Base-by-base conservation (phyloP, 2,888 invertebrate species). In the Elaeidobius kamerunicus region DNA sequence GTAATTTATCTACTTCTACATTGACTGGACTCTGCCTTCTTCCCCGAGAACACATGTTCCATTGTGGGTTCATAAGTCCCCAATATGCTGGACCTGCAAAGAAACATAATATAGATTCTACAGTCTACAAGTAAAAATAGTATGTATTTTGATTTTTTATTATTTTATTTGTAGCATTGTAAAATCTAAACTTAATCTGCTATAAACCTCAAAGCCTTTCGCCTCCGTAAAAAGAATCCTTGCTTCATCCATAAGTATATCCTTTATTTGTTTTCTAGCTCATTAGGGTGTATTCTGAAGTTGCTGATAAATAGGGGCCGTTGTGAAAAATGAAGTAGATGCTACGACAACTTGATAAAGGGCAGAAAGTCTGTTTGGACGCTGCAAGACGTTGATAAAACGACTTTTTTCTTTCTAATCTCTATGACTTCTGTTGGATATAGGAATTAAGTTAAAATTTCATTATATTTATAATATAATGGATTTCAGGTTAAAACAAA, bases 51-150 rank as follows among this genome's bases (percentile, higher is more conserved):
- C 98, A 98, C 82, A 98, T 86, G 69, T 88, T 88, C 98, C 98
- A 98, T 73, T 96, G 94, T 11, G 94, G 93, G 78, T 97, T 97
- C 77, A 97, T 91, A 63, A 95, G 82, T 52, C 98, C 97, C 98
- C 98, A 98, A 78, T 95, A 97, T 51, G 91, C 89, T 41, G 97
- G 96, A 76, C 98, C 98, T 94, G 79, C 2, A 76, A 77, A 57
- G 64, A 63, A 14, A 16, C 28, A 32, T 16, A 27, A 28, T 20
- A 9, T n/a, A n/a, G 9, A 19, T 1, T 18, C 2, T 38, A 18
- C 20, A 20, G 18, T 11, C 12, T 18, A 5, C 18, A 12, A 3
- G 2, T 34, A 15, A 34, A 15, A 15, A 2, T 14, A 34, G 4
- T 15, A 34, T 14, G 9, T 30, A 12, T 32, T 32, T 1, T 32